Base-by-base conservation (phyloP, 2,113 vertebrate species). In the Deroptyus accipitrinus region DNA sequence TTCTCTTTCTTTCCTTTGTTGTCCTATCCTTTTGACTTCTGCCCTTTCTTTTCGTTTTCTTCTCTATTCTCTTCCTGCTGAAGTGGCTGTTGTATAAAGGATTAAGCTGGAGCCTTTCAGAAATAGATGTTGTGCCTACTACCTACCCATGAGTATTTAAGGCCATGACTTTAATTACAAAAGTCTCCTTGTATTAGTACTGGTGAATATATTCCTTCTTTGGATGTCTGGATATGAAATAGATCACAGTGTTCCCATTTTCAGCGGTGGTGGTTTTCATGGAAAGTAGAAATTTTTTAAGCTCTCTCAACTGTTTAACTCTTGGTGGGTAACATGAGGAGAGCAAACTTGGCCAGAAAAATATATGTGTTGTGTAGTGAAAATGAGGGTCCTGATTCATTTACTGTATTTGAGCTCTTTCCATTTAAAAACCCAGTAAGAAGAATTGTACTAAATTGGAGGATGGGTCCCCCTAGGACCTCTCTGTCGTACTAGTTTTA, bases 121-220 rank as follows among this genome's bases (percentile, higher is more conserved):
- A 94, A 96, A 59, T 86, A 91, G 57, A 83, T 87, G 83, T 80
- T 77, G 74, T 93, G 88, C 92, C 39, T 86, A 37, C 33, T 87
- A 95, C 92, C 94, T 96, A 92, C 86, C 92, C 91, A 2, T 96
- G 88, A 88, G 94, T 96, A 96, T 96, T 96, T 93, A 57, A 90
- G 90, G 88, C 86, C 77, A 7, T 48, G 94, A 89, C 90, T 92
- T 95, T 69, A 69, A 94, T 96, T 96, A 96, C 94, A 93, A 87
- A 92, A 91, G 88, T 94, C 95, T 86, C 88, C 96, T 97, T 97
- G 91, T 94, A 74, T 87, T 96, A 93, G 90, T 57, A 10, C 67
- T 79, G 72, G 82, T 95, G 95, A 97, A 97, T 97, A 90, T 97
- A 94, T 92, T 92, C 92, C 95, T 94, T 96, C 90, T 93, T 87